These are phyloP conservation scores for Xenotilapia caudafasciata DNA, from an alignment of 2,113 vertebrate genomes.

Conservation along the genomic window DNA sequence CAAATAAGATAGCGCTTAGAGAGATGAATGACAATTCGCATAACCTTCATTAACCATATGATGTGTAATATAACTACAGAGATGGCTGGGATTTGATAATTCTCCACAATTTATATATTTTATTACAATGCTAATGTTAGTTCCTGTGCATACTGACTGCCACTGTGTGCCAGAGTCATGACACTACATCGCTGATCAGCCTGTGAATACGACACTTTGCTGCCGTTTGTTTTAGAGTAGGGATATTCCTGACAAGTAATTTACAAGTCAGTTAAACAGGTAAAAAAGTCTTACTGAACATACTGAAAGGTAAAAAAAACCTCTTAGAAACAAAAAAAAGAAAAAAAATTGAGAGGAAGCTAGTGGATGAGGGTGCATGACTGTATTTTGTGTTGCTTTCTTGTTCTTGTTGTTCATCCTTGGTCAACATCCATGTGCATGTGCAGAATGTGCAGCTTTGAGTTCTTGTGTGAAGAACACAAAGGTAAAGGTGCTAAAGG, in stretches of 20 bases:
- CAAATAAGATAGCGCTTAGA: not conserved
- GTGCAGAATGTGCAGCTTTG: not conserved
- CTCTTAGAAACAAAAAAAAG: not conserved
- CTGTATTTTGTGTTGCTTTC: not conserved
- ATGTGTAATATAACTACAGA: not conserved
- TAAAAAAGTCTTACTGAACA: not conserved
- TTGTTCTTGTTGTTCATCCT: not conserved
- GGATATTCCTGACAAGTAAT: not conserved
- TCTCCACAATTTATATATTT: not conserved
- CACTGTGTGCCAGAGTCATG: not conserved
- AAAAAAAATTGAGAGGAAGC: not conserved
- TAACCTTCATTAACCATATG: not conserved
- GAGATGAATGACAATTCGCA: conserved; percentile 3
- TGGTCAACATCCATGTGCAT: not conserved
- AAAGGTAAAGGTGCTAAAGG: no score
- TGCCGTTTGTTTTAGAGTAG: not conserved
- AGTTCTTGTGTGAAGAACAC: not conserved
- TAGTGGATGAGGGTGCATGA: not conserved
- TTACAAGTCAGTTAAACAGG: not conserved
- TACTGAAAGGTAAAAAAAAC: fast-evolving
- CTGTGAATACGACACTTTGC: not conserved
- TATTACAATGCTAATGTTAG: not conserved
- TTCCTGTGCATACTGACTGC: not conserved
- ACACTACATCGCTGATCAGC: not conserved
- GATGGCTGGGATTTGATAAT: not conserved